These are phyloP conservation scores for Fulmarus glacialis DNA, from an alignment of 2,113 vertebrate species.

Conservation along the genomic window DNA sequence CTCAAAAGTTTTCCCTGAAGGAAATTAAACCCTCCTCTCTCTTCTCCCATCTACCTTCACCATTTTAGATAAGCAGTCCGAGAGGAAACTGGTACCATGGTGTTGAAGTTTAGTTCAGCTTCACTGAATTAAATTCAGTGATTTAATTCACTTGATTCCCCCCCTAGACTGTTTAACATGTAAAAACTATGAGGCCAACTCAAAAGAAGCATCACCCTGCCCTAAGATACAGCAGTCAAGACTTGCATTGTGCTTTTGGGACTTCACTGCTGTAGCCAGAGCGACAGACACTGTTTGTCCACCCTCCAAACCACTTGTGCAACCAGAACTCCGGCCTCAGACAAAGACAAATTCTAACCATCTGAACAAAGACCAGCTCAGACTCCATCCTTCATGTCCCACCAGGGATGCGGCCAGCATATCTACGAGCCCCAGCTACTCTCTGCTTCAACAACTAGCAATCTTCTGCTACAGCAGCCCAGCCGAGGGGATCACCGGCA, in stretches of 20 bases:
- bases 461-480: background rate
- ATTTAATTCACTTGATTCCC: background rate
- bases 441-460: background rate
- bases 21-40: background rate
- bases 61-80: background rate
- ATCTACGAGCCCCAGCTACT: background rate
- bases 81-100: background rate
- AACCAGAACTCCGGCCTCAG: background rate
- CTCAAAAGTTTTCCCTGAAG: background rate
- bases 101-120: background rate
- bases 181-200: background rate
- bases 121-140: background rate
- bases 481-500: accelerated
- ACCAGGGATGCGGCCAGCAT: background rate
- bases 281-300: background rate
- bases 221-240: background rate
- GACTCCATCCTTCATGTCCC: background rate
- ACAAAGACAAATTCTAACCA: background rate
- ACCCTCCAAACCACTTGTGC: background rate
- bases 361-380: background rate
- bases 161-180: background rate
- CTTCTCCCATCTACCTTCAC: background rate
- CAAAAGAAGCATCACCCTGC: background rate
- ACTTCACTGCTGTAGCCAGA: background rate
- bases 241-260: background rate